phyloP scores from a whole-genome alignment of 1,140 invertebrate genomes.

The Adoxophyes honmai region DNA sequence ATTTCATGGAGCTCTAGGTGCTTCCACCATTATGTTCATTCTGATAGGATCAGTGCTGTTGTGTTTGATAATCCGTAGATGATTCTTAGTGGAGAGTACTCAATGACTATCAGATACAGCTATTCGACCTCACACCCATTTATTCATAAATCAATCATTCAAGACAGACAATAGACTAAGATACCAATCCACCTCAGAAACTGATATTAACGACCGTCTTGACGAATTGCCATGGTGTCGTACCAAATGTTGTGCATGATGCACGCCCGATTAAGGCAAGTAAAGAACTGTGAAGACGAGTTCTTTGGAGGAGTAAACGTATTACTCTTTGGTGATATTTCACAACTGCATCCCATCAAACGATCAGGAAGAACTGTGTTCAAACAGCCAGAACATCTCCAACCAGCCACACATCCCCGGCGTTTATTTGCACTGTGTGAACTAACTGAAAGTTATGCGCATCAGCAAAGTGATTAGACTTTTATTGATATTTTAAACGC shows the following conservation, averaged over 20 bases:
- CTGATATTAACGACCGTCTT: too few relatives aligned
- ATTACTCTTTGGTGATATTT: conserved; percentile 42
- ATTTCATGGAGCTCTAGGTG: too few relatives aligned
- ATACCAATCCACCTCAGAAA: too few relatives aligned
- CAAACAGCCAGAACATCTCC: conserved; percentile 32
- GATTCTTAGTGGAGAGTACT: too few relatives aligned
- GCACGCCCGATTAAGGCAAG: conserved; percentile 25
- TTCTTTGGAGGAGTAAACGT: conserved; percentile 40
- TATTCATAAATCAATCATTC: too few relatives aligned
- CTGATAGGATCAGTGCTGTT: too few relatives aligned
- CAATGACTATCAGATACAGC: too few relatives aligned
- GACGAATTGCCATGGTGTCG: conserved; percentile 60
- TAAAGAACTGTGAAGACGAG: conserved; percentile 27
- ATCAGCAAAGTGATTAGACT: conserved; percentile 35
- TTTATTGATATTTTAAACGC: conserved; percentile 38
- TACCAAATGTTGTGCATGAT: conserved; percentile 60
- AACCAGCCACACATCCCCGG: not conserved
- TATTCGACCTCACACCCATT: too few relatives aligned
- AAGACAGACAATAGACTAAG: too few relatives aligned
- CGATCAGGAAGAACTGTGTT: not conserved
- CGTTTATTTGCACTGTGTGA: not conserved
- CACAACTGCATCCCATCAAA: conserved; percentile 40
- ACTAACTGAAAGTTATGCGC: not conserved
- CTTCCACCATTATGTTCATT: too few relatives aligned
- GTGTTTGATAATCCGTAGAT: too few relatives aligned